Base-by-base conservation (phyloP, 1,140 invertebrate species). In the Theocolax elegans region DNA sequence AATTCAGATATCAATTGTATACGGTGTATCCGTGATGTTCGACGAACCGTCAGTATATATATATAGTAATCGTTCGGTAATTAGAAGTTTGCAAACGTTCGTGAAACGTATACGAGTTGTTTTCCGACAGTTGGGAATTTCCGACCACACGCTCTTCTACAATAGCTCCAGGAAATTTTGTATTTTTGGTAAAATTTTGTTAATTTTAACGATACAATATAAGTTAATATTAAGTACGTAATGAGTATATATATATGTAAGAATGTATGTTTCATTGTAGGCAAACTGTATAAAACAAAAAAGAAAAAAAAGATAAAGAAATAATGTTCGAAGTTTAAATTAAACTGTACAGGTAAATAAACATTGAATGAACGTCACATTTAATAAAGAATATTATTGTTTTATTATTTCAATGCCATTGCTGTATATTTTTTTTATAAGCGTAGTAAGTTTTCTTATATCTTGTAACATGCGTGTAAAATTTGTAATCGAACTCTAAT, bases 281-380 rank as follows among this genome's bases (percentile, higher is more conserved):
- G n/a, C 17, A 29, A 29, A 27, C 10, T 46, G 58, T 60, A 46
- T 27, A 60, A 59, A 46, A n/a, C n/a, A n/a, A n/a, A n/a, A n/a
- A n/a, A n/a, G n/a, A n/a, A n/a, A n/a, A n/a, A n/a, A n/a, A n/a
- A n/a, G n/a, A n/a, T n/a, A n/a, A n/a, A 46, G 23, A 15, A 23
- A 49, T 29, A 1, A 44, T 60, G 25, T 27, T 29, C n/a, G n/a
- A n/a, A n/a, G n/a, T n/a, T 8, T 60, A 44, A 25, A 9, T 19
- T 6, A 29, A 17, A 44, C 9, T 60, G 40, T 60, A 60, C 23
- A 60, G 58, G 15, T 7, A 46, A 60, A 60, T 60, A 60, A 60
- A 60, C 29, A 15, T 40, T 9, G 25, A 42, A n/a, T 44, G 13
- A 46, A 46, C 46, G 19, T 42, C 8, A 56, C 15, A 6, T 19